Conservation (phyloP, 2,888 invertebrate species). For the Odontomyia ornata region DNA sequence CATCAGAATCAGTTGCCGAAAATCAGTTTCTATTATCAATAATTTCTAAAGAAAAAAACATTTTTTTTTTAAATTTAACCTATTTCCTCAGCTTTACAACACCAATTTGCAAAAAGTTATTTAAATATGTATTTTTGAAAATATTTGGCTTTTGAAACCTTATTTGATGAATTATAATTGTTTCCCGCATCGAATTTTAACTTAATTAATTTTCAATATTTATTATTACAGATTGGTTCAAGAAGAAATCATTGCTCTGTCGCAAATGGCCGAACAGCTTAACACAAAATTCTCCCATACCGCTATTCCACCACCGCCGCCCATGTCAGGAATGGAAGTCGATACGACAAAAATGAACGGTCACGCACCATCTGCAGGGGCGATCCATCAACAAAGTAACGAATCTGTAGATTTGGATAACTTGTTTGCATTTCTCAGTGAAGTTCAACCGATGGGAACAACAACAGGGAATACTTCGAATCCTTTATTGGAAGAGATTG, state of each 20-base stretch:
- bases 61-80: no score
- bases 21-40: no score
- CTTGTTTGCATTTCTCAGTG: constrained; percentile 88
- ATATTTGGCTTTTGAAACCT: no score
- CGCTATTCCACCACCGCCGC: constrained; percentile 50
- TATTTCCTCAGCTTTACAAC: no score
- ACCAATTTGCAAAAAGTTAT: no score
- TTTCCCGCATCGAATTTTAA: no score
- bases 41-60: no score
- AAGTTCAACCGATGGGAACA: constrained; percentile 68
- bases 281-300: constrained; percentile 67
- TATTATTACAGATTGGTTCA: constrained; percentile 69
- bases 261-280: constrained; percentile 77
- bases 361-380: constrained; percentile 54
- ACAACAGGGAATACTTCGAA: constrained; percentile 65
- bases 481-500: constrained; percentile 81
- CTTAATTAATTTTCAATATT: neutral
- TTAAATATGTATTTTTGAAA: no score
- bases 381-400: constrained; percentile 62
- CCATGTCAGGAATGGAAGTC: constrained; percentile 45
- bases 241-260: constrained; percentile 75
- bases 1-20: no score
- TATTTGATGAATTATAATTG: no score
- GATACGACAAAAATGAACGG: constrained; percentile 52
- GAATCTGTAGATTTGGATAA: constrained; percentile 89